Percentiles rank a stretch among this genome's conserved stretches.
phyloP scores from a whole-genome alignment of 2,888 invertebrate species.

The Rhagonycha lutea region DNA sequence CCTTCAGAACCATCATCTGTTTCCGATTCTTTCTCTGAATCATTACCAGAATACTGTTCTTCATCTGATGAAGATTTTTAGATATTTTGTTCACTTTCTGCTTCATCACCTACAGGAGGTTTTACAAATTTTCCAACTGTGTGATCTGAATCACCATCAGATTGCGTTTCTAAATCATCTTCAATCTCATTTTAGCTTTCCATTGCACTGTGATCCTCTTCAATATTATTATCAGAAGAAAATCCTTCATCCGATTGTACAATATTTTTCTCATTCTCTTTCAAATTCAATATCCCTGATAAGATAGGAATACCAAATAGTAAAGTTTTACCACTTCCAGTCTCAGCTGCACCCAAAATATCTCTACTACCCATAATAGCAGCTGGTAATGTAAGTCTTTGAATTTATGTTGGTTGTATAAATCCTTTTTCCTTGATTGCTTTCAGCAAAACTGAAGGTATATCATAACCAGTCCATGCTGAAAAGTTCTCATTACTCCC shows the following conservation, averaged over 20 bases:
- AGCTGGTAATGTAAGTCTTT: conserved; percentile 76
- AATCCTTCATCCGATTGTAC: conserved; percentile 16
- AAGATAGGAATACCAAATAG: conserved; percentile 96
- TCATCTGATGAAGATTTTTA: not conserved
- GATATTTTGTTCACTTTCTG: not conserved
- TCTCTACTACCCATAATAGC: conserved; percentile 86
- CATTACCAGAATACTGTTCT: not conserved
- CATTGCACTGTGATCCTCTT: not conserved
- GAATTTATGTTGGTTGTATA: conserved; percentile 85
- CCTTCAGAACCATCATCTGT: conserved; percentile 38
- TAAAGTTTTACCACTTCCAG: conserved; percentile 97
- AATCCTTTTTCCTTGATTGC: conserved; percentile 80
- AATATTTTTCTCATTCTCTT: conserved; percentile 33
- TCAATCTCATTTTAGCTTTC: not conserved
- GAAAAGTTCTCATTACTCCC: not conserved
- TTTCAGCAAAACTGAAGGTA: conserved; percentile 71
- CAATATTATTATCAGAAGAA: conserved; percentile 31
- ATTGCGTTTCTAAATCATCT: not conserved
- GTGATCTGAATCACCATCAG: not conserved
- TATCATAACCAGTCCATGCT: conserved; percentile 68
- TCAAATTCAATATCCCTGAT: conserved; percentile 74
- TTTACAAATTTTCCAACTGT: not conserved
- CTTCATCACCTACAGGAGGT: not conserved
- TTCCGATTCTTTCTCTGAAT: conserved; percentile 11
- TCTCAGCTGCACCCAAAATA: conserved; percentile 97